phyloP scores from a whole-genome alignment of 1,140 invertebrate species.

The Pseudobourletiella spinata region DNA sequence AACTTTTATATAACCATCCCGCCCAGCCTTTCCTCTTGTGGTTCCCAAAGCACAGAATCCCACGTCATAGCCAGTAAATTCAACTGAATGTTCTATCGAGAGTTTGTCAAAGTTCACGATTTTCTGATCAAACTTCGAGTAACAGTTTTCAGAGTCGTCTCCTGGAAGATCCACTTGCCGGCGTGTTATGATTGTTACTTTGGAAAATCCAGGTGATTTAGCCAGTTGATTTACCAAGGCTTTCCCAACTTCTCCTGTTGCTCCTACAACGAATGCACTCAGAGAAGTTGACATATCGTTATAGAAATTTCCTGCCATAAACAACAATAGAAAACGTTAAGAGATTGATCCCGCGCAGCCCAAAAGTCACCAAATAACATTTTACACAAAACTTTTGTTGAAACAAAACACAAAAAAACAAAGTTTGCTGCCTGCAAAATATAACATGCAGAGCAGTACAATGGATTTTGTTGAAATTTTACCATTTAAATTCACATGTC shows the following conservation, averaged over 20 bases:
- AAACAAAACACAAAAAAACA: too few relatives aligned
- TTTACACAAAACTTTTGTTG: too few relatives aligned
- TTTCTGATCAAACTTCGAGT: slow-evolving; percentile 40
- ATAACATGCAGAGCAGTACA: too few relatives aligned
- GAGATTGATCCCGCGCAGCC: too few relatives aligned
- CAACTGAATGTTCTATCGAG: slow-evolving; percentile 41
- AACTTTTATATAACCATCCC: slow-evolving; percentile 42
- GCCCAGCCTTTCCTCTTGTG: slow-evolving; percentile 46
- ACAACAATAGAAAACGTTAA: too few relatives aligned
- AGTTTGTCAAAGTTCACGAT: slow-evolving; percentile 51
- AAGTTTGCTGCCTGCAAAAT: too few relatives aligned
- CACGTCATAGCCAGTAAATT: slow-evolving; percentile 44
- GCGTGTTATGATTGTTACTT: slow-evolving; percentile 44
- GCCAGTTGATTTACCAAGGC: slow-evolving; percentile 43
- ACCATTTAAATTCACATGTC: too few relatives aligned
- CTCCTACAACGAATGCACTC: slow-evolving; percentile 10
- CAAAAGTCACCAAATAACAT: too few relatives aligned
- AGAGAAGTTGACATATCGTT: too few relatives aligned
- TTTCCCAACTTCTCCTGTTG: slow-evolving; percentile 40
- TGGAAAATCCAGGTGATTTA: slow-evolving; percentile 39
- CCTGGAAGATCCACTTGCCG: slow-evolving; percentile 39
- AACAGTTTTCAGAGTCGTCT: slow-evolving; percentile 27
- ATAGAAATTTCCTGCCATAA: too few relatives aligned
- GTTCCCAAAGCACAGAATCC: slow-evolving; percentile 50
- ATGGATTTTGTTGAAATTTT: too few relatives aligned